Percentiles rank a stretch among this genome's conserved stretches.
phyloP scores from a whole-genome alignment of 2,797 vertebrate genomes.

The Aplochiton taeniatus region DNA sequence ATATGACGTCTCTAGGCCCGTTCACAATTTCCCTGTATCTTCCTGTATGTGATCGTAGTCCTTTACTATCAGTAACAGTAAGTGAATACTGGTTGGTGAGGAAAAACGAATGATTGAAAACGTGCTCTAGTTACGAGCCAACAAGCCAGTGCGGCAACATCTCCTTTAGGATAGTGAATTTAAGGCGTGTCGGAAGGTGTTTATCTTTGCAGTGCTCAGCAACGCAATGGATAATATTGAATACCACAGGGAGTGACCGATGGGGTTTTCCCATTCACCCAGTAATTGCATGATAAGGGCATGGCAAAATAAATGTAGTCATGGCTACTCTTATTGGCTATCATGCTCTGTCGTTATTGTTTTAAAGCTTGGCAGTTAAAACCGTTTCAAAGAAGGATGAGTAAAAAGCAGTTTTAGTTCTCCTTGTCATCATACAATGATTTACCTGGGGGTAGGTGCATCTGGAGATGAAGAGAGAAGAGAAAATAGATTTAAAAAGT shows the following conservation, averaged over 20 bases:
- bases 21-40: too few species aligned
- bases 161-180: too few species aligned
- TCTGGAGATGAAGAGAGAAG: background rate
- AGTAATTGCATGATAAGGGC: background rate
- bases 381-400: slow-evolving; percentile 3
- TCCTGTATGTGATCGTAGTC: too few species aligned
- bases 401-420: slow-evolving; percentile 7
- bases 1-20: slow-evolving; percentile 10
- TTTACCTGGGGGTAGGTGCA: slow-evolving; percentile 3
- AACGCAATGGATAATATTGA: background rate
- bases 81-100: too few species aligned
- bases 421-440: background rate
- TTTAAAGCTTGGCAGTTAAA: background rate
- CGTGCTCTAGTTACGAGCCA: too few species aligned
- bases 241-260: background rate
- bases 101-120: too few species aligned
- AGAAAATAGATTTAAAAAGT: background rate
- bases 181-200: slow-evolving; percentile 19
- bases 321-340: background rate
- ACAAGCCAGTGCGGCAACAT: too few species aligned
- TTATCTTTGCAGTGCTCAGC: background rate
- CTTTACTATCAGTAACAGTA: too few species aligned
- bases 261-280: background rate
- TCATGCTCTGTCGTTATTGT: background rate
- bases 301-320: slow-evolving; percentile 4